Evolutionary conservation across 2,797 vertebrate genomes (phyloP), one percentile per base, ranked within the genome.

Genomic region (Acanthopagrus latus): DNA sequence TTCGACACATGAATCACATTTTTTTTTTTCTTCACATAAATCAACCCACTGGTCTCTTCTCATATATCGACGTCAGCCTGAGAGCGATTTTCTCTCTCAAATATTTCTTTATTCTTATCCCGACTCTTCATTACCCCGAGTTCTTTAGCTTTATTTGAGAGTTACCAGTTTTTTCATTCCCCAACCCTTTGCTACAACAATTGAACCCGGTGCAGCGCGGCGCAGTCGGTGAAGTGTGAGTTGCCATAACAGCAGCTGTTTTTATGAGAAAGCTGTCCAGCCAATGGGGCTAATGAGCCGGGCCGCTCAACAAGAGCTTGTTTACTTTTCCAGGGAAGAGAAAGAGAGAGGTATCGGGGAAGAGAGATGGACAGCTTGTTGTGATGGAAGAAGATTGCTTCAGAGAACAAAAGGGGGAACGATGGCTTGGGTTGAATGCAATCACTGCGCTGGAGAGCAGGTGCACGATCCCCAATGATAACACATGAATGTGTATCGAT

Each of bases 321-420:
- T 92, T 89, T 91, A 80, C 79, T 86, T 92, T 91, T 91, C 85
- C 86, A 88, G 65, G 47, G 56, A 51, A 81, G 66, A 55, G 51
- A 75, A 25, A 43, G 41, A 54, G 38, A 76, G 64, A 63, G 12
- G 56, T 14, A 14, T 60, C 18, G 4, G 27, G 46, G 76, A 60
- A 75, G 54, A 74, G 62, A 75, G 58, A 78, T 59, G 58, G 78
- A 38, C 63, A 38, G 84, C 76, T 80, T 86, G 78, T 78, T 84
- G 76, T 48, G 78, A 86, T 79, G 23, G 51, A 78, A 20, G 71
- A 60, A 77, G 69, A 74, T 70, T 65, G 71, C 23, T 29, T 17
- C 25, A 48, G 47, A 74, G 73, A 67, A 89, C 77, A 87, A 89
- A 84, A 33, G 78, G 23, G 47, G 66, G 47, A 71, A 17, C 65